Evolutionary conservation across 1,140 invertebrate genomes (phyloP).

Genomic region (Mylabris phalerata): DNA sequence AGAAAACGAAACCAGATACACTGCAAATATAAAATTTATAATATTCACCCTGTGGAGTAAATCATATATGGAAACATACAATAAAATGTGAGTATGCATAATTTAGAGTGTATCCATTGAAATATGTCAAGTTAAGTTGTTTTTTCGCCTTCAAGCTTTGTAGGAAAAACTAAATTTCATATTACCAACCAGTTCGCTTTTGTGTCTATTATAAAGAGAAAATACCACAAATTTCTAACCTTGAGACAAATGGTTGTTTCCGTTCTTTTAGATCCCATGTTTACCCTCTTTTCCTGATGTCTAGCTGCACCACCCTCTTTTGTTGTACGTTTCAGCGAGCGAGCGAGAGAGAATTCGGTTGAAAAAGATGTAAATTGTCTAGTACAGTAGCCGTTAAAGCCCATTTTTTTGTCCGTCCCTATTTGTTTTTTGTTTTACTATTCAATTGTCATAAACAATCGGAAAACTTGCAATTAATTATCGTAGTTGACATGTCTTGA

Average conservation of each 20-base stretch:
- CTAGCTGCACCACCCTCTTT: no score
- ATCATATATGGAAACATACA: constrained; percentile 4
- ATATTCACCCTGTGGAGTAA: constrained; percentile 24
- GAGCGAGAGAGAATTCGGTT: no score
- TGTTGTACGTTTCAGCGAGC: no score
- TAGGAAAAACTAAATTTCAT: not conserved
- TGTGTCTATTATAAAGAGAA: not conserved
- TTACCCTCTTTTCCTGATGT: constrained; percentile 6
- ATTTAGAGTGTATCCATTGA: constrained; percentile 17
- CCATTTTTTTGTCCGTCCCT: no score
- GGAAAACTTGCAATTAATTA: no score
- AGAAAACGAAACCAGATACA: not conserved
- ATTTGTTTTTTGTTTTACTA: no score
- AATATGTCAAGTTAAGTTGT: constrained; percentile 15
- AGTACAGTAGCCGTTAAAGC: no score
- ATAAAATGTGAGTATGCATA: no score
- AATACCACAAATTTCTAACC: constrained; percentile 13
- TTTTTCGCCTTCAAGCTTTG: constrained; percentile 2
- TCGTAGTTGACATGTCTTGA: no score
- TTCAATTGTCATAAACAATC: no score
- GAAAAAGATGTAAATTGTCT: no score
- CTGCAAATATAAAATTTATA: constrained; percentile 24
- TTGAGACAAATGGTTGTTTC: constrained; percentile 17
- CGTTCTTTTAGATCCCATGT: constrained; percentile 10
- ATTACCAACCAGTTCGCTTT: no score